Evolutionary conservation across 2,888 invertebrate genomes (phyloP).

Genomic region (Phalera bucephala): DNA sequence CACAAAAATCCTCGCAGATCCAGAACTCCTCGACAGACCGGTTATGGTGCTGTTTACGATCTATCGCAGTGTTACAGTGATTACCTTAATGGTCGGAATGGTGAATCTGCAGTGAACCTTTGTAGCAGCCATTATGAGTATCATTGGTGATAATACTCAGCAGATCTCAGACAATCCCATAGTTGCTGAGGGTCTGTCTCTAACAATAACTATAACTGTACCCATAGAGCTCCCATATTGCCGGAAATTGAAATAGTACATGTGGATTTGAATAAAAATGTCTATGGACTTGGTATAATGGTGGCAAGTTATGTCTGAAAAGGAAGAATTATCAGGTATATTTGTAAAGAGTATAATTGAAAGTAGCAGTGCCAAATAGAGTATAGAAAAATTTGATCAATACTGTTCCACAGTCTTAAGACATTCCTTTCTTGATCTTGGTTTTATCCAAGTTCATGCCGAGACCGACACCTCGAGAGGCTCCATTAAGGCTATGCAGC

Average conservation of each 20-base stretch:
- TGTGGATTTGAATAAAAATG: slow-evolving; percentile 95
- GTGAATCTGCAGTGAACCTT: slow-evolving; percentile 49
- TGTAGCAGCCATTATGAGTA: slow-evolving; percentile 70
- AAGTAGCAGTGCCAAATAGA: slow-evolving; percentile 97
- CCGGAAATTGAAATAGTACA: slow-evolving; percentile 96
- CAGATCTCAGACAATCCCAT: slow-evolving; percentile 67
- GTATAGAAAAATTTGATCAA: slow-evolving; percentile 97
- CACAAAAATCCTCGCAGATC: slow-evolving; percentile 95
- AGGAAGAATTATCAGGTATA: slow-evolving; percentile 99
- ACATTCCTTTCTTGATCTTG: no score
- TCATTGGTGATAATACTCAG: slow-evolving; percentile 70
- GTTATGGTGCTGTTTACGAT: slow-evolving; percentile 84
- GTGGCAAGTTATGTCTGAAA: slow-evolving; percentile 98
- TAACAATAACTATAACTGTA: slow-evolving; percentile 76
- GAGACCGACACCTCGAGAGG: no score
- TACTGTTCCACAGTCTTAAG: no score
- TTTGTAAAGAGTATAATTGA: slow-evolving; percentile 99
- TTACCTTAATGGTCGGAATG: slow-evolving; percentile 66
- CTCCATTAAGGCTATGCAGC: no score
- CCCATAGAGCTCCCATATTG: slow-evolving; percentile 83
- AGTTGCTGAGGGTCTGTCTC: slow-evolving; percentile 58
- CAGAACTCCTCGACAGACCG: slow-evolving; percentile 93
- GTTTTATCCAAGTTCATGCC: no score
- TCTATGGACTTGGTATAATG: slow-evolving; percentile 96
- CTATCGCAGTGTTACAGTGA: slow-evolving; percentile 67